Percentiles rank a stretch among this genome's conserved stretches.
Evolutionary conservation across 1,140 invertebrate genomes (phyloP).

Genomic region (Cepaea nemoralis): DNA sequence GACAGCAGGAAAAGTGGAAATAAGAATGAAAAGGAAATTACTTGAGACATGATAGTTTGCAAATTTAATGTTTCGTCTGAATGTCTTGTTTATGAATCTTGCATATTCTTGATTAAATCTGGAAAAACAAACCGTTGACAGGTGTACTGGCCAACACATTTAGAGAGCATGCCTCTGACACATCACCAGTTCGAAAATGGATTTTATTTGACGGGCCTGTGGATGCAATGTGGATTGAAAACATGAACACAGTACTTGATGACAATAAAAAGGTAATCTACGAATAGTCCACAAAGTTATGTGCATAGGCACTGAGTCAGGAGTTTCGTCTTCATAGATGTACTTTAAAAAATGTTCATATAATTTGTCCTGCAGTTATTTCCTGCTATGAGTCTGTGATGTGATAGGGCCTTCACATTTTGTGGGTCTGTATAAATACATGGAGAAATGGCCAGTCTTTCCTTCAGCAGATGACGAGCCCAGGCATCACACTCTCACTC

Average conservation of each 20-base stretch:
- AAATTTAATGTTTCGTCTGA: no score
- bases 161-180: constrained; percentile 69
- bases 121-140: constrained; percentile 47
- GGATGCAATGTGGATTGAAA: constrained; percentile 73
- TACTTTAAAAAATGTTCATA: no score
- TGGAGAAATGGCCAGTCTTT: no score
- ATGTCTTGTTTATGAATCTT: no score
- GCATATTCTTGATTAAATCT: background rate
- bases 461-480: no score
- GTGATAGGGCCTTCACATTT: background rate
- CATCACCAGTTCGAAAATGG: constrained; percentile 73
- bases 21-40: no score
- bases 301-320: background rate
- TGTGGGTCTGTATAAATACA: no score
- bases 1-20: no score
- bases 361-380: no score
- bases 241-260: constrained; percentile 73
- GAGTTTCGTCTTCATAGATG: no score
- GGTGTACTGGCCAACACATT: constrained; percentile 76
- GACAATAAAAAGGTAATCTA: constrained; percentile 72
- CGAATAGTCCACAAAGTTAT: background rate
- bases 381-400: background rate
- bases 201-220: constrained; percentile 73
- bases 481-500: no score
- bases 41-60: no score